These are phyloP conservation scores for Yponomeuta plumbellus DNA, from an alignment of 2,888 invertebrate species.

Conservation along the genomic window DNA sequence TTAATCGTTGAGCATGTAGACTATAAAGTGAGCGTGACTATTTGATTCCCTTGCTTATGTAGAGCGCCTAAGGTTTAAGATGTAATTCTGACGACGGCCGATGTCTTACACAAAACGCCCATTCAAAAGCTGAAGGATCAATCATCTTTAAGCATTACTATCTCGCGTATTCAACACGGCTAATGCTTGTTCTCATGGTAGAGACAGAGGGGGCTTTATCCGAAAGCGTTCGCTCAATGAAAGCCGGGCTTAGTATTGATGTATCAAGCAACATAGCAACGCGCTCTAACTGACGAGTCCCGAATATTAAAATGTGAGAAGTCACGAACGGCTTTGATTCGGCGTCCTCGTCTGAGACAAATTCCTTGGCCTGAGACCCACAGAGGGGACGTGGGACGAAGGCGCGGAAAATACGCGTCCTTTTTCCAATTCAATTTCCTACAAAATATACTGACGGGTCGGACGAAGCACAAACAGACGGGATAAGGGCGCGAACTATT, in stretches of 20 bases:
- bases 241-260: conserved; percentile 41
- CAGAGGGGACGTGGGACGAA: too few relatives aligned
- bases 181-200: conserved; percentile 13
- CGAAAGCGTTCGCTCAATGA: conserved; percentile 14
- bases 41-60: background rate
- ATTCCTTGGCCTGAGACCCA: background rate
- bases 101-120: conserved; percentile 12
- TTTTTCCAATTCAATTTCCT: too few relatives aligned
- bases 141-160: conserved; percentile 36
- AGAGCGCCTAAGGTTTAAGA: background rate
- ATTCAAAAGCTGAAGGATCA: conserved; percentile 48
- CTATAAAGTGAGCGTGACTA: background rate
- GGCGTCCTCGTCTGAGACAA: background rate
- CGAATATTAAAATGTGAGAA: conserved; percentile 18
- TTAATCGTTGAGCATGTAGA: conserved; percentile 5
- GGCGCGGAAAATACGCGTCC: too few relatives aligned
- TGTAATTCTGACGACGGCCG: background rate
- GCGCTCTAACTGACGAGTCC: conserved; percentile 10
- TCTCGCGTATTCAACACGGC: conserved; percentile 51
- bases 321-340: conserved; percentile 15
- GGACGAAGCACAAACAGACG: too few relatives aligned
- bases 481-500: too few relatives aligned
- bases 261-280: conserved; percentile 39
- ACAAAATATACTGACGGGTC: too few relatives aligned
- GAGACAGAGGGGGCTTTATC: conserved; percentile 7